These are phyloP conservation scores for Drosophila monieri DNA, from an alignment of 2,888 invertebrate species.

Conservation along the genomic window DNA sequence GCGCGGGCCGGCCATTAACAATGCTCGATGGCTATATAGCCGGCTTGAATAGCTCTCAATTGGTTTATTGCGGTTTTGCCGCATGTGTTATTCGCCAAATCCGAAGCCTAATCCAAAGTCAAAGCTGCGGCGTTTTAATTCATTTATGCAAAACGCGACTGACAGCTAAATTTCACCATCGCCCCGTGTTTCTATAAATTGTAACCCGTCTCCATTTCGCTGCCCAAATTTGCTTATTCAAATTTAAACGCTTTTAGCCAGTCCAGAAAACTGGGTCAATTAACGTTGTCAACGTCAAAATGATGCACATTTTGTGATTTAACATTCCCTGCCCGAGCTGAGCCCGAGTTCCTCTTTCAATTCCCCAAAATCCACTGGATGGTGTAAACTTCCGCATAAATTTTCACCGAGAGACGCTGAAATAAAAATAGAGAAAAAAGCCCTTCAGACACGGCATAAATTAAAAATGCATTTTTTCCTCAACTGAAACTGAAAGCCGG, in stretches of 20 bases:
- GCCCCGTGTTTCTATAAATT: background rate
- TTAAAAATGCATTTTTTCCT: conserved; percentile 45
- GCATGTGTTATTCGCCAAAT: conserved; percentile 44
- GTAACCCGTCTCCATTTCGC: conserved; percentile 32
- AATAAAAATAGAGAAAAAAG: conserved; percentile 7
- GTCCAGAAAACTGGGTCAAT: conserved; percentile 53
- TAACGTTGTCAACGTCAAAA: conserved; percentile 59
- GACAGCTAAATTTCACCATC: conserved; percentile 15
- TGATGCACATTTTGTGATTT: conserved; percentile 40
- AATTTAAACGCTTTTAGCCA: conserved; percentile 67
- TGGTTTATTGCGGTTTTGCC: conserved; percentile 44
- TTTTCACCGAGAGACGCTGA: conserved; percentile 30
- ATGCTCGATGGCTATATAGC: conserved; percentile 58
- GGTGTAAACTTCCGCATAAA: conserved; percentile 44
- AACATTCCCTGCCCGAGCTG: background rate
- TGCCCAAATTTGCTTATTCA: conserved; percentile 61
- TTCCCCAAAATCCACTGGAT: conserved; percentile 19
- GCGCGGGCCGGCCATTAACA: conserved; percentile 68
- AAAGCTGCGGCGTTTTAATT: conserved; percentile 51
- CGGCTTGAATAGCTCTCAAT: conserved; percentile 39
- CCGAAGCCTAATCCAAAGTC: conserved; percentile 35
- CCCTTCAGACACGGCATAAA: conserved; percentile 27
- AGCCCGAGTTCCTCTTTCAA: conserved; percentile 4
- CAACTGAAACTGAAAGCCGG: conserved; percentile 1
- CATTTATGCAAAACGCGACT: conserved; percentile 69